phyloP scores from a whole-genome alignment of 2,113 vertebrate species.

The Hydrochoerus hydrochaeris region DNA sequence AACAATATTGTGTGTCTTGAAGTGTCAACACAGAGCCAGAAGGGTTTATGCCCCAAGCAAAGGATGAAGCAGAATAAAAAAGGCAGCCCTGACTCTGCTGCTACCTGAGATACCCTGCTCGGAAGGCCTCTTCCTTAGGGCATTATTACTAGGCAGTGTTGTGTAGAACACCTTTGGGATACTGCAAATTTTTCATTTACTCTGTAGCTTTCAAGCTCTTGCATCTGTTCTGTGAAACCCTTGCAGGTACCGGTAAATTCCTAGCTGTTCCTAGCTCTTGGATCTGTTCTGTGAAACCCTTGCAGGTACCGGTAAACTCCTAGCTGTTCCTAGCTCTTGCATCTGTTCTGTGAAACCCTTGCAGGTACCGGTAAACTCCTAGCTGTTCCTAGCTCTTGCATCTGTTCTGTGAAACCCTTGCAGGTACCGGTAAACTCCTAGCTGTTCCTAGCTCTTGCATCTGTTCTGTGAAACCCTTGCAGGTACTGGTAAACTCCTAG shows the following conservation, averaged over 20 bases:
- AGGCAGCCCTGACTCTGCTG: too few relatives aligned
- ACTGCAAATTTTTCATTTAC: neutral
- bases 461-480: neutral
- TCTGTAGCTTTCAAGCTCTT: neutral
- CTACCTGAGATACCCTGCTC: neutral
- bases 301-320: fast-evolving
- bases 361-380: fast-evolving
- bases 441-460: too few relatives aligned
- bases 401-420: too few relatives aligned
- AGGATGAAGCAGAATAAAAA: neutral
- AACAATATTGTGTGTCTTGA: neutral
- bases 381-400: neutral
- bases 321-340: neutral
- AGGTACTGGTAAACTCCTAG: neutral
- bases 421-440: neutral
- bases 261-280: neutral
- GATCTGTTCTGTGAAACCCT: too few relatives aligned
- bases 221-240: neutral
- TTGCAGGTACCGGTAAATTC: fast-evolving
- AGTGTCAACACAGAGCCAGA: neutral
- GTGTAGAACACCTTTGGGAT: neutral
- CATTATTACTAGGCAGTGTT: neutral
- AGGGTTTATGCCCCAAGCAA: neutral
- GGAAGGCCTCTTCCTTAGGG: neutral
- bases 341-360: too few relatives aligned